Percentiles rank a stretch among this genome's conserved stretches.
Evolutionary conservation across 2,797 vertebrate genomes (phyloP).

Genomic region (Zenarchopterus dispar): DNA sequence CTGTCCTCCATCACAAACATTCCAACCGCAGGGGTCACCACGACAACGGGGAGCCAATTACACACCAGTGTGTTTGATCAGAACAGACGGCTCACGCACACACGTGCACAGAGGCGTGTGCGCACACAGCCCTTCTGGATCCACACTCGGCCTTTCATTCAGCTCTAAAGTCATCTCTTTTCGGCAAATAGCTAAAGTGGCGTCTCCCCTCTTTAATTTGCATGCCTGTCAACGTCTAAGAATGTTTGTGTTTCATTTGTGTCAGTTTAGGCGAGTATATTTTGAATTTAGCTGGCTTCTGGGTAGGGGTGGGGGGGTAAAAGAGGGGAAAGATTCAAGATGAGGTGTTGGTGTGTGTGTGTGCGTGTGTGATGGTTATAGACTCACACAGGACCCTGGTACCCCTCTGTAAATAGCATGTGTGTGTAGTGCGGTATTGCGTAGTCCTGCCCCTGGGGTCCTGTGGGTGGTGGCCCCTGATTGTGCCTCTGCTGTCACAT

Average conservation of each 20-base stretch:
- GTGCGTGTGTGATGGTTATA: too few relatives aligned
- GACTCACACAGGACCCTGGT: conserved; percentile 57
- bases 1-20: conserved; percentile 75
- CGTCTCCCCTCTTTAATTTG: conserved; percentile 75
- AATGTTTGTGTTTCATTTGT: conserved; percentile 70
- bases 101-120: conserved; percentile 3
- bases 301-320: not conserved
- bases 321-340: conserved; percentile 38
- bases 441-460: conserved; percentile 66
- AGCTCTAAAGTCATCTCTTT: conserved; percentile 65
- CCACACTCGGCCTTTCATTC: conserved; percentile 44
- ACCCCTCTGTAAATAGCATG: conserved; percentile 58
- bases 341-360: conserved; percentile 1
- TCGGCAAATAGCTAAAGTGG: conserved; percentile 64
- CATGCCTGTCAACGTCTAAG: conserved; percentile 71
- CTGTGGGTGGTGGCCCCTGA: conserved; percentile 73
- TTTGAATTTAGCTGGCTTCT: conserved; percentile 63
- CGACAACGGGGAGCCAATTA: conserved; percentile 80
- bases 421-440: conserved; percentile 38
- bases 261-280: conserved; percentile 58
- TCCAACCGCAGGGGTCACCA: conserved; percentile 76
- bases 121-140: conserved; percentile 29
- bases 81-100: conserved; percentile 70
- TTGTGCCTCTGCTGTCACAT: conserved; percentile 78
- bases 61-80: conserved; percentile 82